phyloP scores from a whole-genome alignment of 2,113 vertebrate species.

The Nematolebias whitei region DNA sequence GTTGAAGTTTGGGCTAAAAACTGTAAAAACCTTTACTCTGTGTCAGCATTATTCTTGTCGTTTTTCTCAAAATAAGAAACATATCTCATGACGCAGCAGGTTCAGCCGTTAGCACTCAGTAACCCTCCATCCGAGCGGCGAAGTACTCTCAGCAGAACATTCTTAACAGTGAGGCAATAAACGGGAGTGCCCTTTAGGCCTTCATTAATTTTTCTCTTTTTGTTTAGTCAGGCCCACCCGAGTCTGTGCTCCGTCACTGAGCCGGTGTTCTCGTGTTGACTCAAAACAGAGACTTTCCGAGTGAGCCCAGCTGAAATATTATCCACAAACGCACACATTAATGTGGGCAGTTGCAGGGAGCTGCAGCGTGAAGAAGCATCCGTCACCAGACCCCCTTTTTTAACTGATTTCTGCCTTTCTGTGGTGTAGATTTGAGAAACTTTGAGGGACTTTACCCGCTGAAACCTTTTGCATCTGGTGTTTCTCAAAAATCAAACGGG shows the following conservation, averaged over 20 bases:
- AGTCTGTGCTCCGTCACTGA: constrained; percentile 60
- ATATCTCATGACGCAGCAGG: constrained; percentile 2
- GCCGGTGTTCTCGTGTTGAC: constrained; percentile 60
- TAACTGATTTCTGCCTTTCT: constrained; percentile 34
- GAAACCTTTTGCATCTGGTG: constrained; percentile 64
- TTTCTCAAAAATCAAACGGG: constrained; percentile 49
- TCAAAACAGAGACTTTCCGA: constrained; percentile 63
- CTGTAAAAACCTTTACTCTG: background rate
- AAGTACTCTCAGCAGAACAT: constrained; percentile 23
- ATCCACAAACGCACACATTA: constrained; percentile 68
- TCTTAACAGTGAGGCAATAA: constrained; percentile 33
- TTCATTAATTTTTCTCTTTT: constrained; percentile 66
- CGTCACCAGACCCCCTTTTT: constrained; percentile 56
- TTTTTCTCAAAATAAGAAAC: constrained; percentile 12
- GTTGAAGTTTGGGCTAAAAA: background rate
- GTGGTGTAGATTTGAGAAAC: constrained; percentile 16
- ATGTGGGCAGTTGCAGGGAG: constrained; percentile 31
- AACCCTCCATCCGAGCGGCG: constrained; percentile 31
- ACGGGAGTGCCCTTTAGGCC: constrained; percentile 31
- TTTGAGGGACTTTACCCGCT: constrained; percentile 32
- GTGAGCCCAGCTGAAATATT: constrained; percentile 74
- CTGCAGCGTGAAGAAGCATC: constrained; percentile 45
- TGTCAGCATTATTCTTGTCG: background rate
- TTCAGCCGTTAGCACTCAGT: constrained; percentile 15
- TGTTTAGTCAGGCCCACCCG: constrained; percentile 70